Base-by-base conservation (phyloP, 2,113 vertebrate species). In the Vireo altiloquus region DNA sequence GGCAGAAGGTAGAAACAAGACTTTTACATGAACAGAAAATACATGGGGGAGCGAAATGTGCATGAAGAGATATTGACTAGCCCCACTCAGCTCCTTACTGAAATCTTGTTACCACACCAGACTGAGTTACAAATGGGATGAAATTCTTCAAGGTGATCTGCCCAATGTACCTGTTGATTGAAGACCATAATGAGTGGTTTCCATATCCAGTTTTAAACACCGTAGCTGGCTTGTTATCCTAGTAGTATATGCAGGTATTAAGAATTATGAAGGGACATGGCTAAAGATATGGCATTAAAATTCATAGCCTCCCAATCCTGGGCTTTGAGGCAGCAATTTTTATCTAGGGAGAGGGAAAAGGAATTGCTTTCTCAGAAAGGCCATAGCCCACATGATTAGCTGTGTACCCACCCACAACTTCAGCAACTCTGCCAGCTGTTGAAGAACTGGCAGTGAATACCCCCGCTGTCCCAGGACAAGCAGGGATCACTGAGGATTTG, bases 231-330 rank as follows among this genome's bases (percentile, higher is more conserved):
- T 50, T 16, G 13, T 30, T 17, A 30, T 72, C 16, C 31, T 74
- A 65, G 19, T 6, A 33, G 6, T 8, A 3, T 31, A 20, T 24
- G 8, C 0, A 4, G 16, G 2, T 44, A 2, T 40, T 47, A 79
- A 65, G 14, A 23, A 16, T 60, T 35, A 18, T 4, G 31, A 2
- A 49, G 9, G 15, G 72, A 69, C 11, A 15, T 3, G 7, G 14
- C 5, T 76, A 37, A 68, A 39, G 7, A 53, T 44, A 71, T 44
- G 31, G 2, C 20, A 12, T 3, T 54, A 44, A 79, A 82, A 11
- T 44, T 81, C 56, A 33, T 17, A 53, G 18, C 7, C 24, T 69
- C 23, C 24, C 8, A 40, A 31, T 35, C 3, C 7, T 28, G 31
- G 22, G 4, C 13, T 90, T 70, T 46, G n/a, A 35, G 19, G 24